Percentiles rank a stretch among this genome's conserved stretches.
Evolutionary conservation across 2,113 vertebrate species (phyloP).

Genomic region (cattle (Bos taurus)): DNA sequence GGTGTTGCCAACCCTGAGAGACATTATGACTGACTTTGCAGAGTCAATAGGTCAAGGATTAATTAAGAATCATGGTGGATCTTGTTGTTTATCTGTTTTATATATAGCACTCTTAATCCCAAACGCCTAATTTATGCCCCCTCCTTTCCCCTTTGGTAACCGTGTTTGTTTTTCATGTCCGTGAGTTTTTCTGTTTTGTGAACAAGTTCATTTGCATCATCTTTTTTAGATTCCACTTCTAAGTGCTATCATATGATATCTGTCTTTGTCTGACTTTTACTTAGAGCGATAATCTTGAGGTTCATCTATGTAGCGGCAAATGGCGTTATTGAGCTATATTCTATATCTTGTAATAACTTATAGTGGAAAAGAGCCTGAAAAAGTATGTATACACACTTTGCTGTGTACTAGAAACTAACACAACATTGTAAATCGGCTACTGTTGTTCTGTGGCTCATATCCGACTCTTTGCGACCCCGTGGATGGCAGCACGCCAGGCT

Average conservation of each 20-base stretch:
- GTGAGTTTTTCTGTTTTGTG: neutral
- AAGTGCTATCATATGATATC: neutral
- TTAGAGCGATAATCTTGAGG: neutral
- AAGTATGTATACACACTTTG: neutral
- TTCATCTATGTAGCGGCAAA: neutral
- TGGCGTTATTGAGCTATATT: neutral
- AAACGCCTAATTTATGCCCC: neutral
- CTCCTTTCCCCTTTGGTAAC: neutral
- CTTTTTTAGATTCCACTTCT: neutral
- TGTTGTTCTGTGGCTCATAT: neutral
- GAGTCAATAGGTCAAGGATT: neutral
- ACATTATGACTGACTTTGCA: rapidly evolving
- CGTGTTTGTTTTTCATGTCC: neutral
- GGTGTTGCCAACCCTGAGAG: neutral
- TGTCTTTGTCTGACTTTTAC: neutral
- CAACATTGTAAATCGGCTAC: neutral
- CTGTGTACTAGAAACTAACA: neutral
- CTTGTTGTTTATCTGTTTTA: neutral
- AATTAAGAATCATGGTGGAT: neutral
- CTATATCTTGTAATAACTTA: neutral
- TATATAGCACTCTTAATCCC: neutral
- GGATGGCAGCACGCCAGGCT: rapidly evolving
- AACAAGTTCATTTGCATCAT: neutral
- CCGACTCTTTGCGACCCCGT: neutral
- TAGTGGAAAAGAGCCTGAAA: neutral